Evolutionary conservation across 2,113 vertebrate species (phyloP), one percentile per base, ranked within the genome.

Genomic region (Turnix velox): DNA sequence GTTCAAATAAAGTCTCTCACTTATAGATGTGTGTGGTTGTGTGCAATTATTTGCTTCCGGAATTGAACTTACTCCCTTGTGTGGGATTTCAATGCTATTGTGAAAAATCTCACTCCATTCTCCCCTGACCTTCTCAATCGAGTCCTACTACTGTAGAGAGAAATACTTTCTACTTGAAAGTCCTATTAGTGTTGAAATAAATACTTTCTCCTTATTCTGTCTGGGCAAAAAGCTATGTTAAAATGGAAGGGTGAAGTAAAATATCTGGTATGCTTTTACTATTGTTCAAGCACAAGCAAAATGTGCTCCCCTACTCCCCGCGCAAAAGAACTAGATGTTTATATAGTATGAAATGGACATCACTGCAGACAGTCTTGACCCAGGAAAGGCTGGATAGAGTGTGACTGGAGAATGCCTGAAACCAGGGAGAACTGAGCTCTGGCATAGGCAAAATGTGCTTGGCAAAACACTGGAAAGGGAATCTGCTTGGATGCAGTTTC

Each of bases 1-100:
- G 91, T 96, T 94, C 92, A 69, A 96, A 96, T 96, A 96, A 95
- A 96, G 80, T 94, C 94, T 96, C 95, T 96, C 91, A 95, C 92
- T 96, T 95, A 93, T 79, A 96, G 55, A 67, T 77, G 28, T 0
- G 1, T 84, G 84, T 45, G 76, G 69, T 91, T 73, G 66, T 73
- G 92, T 95, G 84, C 62, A 83, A 20, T 96, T 95, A 92, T 96
- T 96, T 95, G 30, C n/a, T 92, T n/a, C 81, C 25, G 58, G 62
- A 92, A 72, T 11, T 61, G 35, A 72, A 69, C 16, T 51, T 49
- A 76, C 13, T 91, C 59, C 39, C 67, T 67, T 31, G 9, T 43
- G 55, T 23, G 42, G 49, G 40, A 48, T 74, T 92, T 71, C 4
- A 39, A 23, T 58, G 40, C 42, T 82, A 82, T 76, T 48, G 39